Conservation (phyloP, 2,888 invertebrate genomes). For the Leucania comma region DNA sequence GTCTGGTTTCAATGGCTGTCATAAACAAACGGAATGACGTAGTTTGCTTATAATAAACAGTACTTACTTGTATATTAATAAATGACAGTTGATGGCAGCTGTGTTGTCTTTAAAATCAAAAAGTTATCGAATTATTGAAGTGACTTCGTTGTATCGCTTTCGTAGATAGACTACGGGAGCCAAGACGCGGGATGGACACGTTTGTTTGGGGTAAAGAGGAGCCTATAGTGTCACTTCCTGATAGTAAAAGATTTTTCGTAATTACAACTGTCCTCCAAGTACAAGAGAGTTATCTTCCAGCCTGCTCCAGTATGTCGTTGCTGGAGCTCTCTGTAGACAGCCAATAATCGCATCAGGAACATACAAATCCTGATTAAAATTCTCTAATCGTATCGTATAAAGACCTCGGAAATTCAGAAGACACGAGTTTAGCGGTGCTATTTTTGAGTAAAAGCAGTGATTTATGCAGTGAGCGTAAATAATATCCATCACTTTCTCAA, state of each 20-base stretch:
- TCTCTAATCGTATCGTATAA: conserved; percentile 17
- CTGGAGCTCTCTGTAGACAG: neutral
- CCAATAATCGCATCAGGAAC: conserved; percentile 4
- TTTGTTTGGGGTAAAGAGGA: too few species aligned
- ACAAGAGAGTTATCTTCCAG: neutral
- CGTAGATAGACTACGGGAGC: neutral
- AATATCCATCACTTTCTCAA: conserved; percentile 18
- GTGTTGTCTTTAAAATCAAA: too few species aligned
- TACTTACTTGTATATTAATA: too few species aligned
- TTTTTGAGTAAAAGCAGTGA: neutral
- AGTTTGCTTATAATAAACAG: too few species aligned
- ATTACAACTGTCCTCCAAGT: neutral
- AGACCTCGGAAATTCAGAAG: conserved; percentile 16
- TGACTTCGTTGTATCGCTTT: neutral
- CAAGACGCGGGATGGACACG: too few species aligned
- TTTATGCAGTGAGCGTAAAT: conserved; percentile 37
- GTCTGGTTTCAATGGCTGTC: too few species aligned
- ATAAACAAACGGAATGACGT: too few species aligned
- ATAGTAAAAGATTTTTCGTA: too few species aligned
- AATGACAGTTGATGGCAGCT: too few species aligned
- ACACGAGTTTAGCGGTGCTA: conserved; percentile 4
- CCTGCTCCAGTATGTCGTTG: neutral
- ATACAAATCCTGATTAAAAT: conserved; percentile 21
- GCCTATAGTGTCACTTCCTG: too few species aligned
- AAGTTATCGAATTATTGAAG: too few species aligned